These are phyloP conservation scores for Corbicula japonica DNA, from an alignment of 2,888 invertebrate genomes.

Conservation along the genomic window DNA sequence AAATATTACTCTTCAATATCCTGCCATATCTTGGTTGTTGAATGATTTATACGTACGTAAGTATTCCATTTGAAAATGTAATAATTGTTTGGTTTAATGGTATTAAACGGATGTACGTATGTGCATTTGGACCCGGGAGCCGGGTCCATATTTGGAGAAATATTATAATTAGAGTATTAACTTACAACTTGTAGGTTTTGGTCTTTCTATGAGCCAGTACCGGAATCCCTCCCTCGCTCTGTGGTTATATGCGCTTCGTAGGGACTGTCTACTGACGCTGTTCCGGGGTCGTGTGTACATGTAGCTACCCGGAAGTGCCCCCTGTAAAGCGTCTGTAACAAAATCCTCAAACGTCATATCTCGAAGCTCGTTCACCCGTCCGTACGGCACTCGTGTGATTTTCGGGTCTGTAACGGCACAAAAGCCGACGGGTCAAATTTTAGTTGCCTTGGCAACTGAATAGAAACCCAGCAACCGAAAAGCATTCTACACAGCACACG, in stretches of 20 bases:
- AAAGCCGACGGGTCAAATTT: not conserved
- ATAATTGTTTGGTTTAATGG: too few species aligned
- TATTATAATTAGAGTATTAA: constrained; percentile 16
- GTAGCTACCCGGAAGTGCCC: constrained; percentile 68
- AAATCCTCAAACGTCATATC: constrained; percentile 72
- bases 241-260: constrained; percentile 76
- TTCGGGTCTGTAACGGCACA: constrained; percentile 58
- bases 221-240: constrained; percentile 82
- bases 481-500: constrained; percentile 41
- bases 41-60: too few species aligned
- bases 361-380: constrained; percentile 37
- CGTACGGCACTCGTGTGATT: constrained; percentile 51
- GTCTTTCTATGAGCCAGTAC: constrained; percentile 84
- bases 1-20: not conserved
- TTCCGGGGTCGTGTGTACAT: constrained; percentile 67
- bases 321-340: constrained; percentile 70
- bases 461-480: constrained; percentile 27
- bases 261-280: constrained; percentile 53
- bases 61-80: not conserved
- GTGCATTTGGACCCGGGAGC: too few species aligned
- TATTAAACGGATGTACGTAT: too few species aligned
- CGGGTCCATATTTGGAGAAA: too few species aligned
- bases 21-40: not conserved
- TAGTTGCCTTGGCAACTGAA: constrained; percentile 14
- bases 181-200: constrained; percentile 84